These are phyloP conservation scores for Zhengitettix transpicula DNA, from an alignment of 2,888 invertebrate species.

Conservation along the genomic window DNA sequence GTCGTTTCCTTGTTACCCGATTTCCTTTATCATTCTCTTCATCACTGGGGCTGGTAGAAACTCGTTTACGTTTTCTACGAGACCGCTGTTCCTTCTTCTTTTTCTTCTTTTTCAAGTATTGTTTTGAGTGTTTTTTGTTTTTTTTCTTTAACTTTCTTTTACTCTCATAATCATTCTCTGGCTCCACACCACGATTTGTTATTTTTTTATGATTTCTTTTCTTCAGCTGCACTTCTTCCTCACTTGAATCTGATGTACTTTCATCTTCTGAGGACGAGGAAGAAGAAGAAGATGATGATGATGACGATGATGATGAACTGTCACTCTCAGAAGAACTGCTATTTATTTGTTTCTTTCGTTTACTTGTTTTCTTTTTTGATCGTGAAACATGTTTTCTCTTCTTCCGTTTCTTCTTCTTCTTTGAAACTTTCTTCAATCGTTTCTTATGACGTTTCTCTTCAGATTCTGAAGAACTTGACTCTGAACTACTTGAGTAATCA, in stretches of 20 bases:
- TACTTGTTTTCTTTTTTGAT: neutral
- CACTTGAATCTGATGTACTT: conserved; percentile 3
- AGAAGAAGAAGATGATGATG: no score
- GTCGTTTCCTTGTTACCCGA: conserved; percentile 1
- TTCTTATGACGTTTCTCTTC: conserved; percentile 3
- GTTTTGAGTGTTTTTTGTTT: no score
- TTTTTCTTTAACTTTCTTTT: no score
- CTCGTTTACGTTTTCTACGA: no score
- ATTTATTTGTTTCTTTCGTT: neutral
- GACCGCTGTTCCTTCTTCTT: no score
- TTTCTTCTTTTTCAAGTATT: no score
- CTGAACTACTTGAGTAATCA: conserved; percentile 7
- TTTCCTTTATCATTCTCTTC: conserved; percentile 5
- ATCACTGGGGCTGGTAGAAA: neutral
- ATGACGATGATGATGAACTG: neutral
- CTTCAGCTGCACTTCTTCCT: neutral
- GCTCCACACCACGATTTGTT: no score
- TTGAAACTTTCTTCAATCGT: neutral
- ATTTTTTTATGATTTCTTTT: no score
- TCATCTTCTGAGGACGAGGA: neutral
- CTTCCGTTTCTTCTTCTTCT: conserved; percentile 5
- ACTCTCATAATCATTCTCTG: no score
- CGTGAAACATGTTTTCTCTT: conserved; percentile 5
- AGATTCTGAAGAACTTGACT: conserved; percentile 3
- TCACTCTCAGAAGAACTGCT: conserved; percentile 2